Evolutionary conservation across 2,888 invertebrate species (phyloP), one percentile per base, ranked within the genome.

Genomic region (Lochmaea crataegi): DNA sequence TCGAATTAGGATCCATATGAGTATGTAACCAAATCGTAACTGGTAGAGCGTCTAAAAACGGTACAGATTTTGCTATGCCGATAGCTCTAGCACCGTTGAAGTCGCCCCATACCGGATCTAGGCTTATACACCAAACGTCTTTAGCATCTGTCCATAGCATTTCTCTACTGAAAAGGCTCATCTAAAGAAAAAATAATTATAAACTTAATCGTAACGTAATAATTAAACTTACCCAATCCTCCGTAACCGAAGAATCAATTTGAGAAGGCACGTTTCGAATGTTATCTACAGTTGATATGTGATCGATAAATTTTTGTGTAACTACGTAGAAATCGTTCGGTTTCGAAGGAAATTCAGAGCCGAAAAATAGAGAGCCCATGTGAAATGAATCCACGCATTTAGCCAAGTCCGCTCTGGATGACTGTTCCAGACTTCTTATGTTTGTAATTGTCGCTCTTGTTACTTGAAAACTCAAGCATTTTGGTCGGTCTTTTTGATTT

Each of bases 81-180:
- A 91, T 89, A 0, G 95, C 94, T 41, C 94, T 89, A 1, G 94
- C 94, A 7, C 96, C 96, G 75, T 92, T 89, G 86, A 97, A 97
- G 86, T 98, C 98, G 12, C 94, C 93, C 97, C 97, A 98, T 67
- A 97, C 90, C 0, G 98, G 97, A 84, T 98, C 97, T 57, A 95
- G 89, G 80, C 92, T 90, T 14, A 95, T 90, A 85, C 94, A 96
- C 94, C 97, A 98, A 12, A 98, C 92, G 80, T 94, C 92, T 78
- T 95, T 91, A n/a, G 92, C 92, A 85, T 96, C 96, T 0, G 92
- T 92, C 96, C 96, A 96, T 68, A 96, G 77, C 70, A 87, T 82
- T 74, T 87, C 87, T 48, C 84, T 81, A 72, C 79, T 83, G 38
- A 87, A 79, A 71, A 85, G 85, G 63, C 82, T 80, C 68, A 83